Percentiles rank a stretch among this genome's conserved stretches.
phyloP scores from a whole-genome alignment of 1,140 invertebrate genomes.

The Arion vulgaris region DNA sequence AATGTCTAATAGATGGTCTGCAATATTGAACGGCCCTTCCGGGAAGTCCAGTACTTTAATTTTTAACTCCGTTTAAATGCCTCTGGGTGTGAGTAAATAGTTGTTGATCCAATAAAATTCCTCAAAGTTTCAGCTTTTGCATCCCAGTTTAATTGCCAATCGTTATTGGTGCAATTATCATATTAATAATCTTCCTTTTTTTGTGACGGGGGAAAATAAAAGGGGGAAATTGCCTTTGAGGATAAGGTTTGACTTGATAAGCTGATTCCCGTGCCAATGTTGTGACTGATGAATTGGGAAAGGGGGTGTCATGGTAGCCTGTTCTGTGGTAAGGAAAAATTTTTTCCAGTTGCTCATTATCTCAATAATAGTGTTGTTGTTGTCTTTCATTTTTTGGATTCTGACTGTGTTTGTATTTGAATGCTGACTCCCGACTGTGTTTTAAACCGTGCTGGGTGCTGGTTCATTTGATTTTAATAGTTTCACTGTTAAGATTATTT shows the following conservation, averaged over 20 bases:
- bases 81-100: not conserved
- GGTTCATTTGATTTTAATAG: not conserved
- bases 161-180: not conserved
- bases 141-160: not conserved
- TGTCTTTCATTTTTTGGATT: not conserved
- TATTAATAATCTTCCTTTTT: not conserved
- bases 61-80: not conserved
- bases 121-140: not conserved
- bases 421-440: too few relatives aligned
- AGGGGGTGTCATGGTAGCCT: not conserved
- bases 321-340: not conserved
- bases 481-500: not conserved
- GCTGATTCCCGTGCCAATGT: not conserved
- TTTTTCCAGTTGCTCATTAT: not conserved
- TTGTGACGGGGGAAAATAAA: not conserved
- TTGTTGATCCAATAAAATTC: not conserved
- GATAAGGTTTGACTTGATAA: not conserved
- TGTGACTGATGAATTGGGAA: not conserved
- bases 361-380: not conserved
- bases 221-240: not conserved
- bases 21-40: not conserved
- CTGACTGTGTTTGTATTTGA: too few relatives aligned
- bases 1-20: not conserved
- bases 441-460: too few relatives aligned
- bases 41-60: not conserved